These are phyloP conservation scores for Tachuris rubrigastra DNA, from an alignment of 2,113 vertebrate species.

Conservation along the genomic window DNA sequence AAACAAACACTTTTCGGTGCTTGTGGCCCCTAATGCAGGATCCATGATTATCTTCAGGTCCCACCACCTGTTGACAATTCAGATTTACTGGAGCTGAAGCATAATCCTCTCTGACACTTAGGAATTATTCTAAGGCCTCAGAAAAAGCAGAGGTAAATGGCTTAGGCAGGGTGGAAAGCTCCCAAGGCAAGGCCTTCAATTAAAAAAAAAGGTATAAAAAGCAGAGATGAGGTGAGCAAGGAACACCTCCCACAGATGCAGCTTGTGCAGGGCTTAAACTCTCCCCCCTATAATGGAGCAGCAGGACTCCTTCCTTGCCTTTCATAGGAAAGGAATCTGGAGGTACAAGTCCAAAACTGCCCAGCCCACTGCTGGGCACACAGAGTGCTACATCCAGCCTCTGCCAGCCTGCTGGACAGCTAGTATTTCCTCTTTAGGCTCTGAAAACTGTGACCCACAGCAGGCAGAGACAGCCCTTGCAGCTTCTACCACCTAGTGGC, in stretches of 20 bases:
- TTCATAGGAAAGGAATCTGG: constrained; percentile 1
- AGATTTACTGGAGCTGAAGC: neutral
- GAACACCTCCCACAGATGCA: neutral
- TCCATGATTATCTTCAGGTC: neutral
- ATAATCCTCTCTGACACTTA: constrained; percentile 11
- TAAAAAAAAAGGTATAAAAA: neutral
- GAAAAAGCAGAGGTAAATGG: constrained; percentile 3
- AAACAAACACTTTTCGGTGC: neutral
- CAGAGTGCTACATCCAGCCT: neutral
- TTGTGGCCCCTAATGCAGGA: neutral
- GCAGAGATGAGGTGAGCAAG: neutral
- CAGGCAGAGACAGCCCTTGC: neutral
- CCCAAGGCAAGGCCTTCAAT: neutral
- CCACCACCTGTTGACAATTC: constrained; percentile 9
- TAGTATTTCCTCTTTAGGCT: neutral
- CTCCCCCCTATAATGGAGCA: neutral
- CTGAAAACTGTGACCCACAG: neutral
- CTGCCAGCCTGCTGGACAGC: neutral
- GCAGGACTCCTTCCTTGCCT: neutral
- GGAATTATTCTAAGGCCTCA: neutral
- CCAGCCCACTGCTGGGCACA: neutral
- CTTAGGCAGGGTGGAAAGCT: neutral
- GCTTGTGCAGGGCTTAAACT: neutral
- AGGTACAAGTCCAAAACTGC: neutral
- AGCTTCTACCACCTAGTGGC: constrained; percentile 61